Evolutionary conservation across 2,888 invertebrate genomes (phyloP), one percentile per base, ranked within the genome.

Genomic region (Mechanitis messenoides): DNA sequence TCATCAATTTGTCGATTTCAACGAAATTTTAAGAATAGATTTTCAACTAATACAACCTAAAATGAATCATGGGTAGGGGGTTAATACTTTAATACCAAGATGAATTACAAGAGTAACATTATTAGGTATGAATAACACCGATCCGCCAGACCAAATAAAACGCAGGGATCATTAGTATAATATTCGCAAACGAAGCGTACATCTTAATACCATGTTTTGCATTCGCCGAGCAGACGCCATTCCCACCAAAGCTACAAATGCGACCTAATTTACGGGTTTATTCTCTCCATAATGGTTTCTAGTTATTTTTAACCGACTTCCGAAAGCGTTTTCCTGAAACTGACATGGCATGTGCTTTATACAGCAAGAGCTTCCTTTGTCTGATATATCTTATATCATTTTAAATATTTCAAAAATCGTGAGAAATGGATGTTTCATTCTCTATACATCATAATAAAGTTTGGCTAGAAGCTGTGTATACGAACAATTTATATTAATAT

Each of bases 151-250:
- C 47, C 47, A 31, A 50, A 50, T 50, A 50, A 31, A 50, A 50
- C 50, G 33, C 55, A 47, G 42, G n/a, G 38, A 33, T 33, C 63
- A 63, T 66, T 63, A 55, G 65, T 61, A 63, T 61, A 66, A 61
- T 56, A 66, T 57, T 66, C 58, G 61, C 61, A 64, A 67, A 67
- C 57, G 59, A 63, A 62, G 62, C 60, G 62, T 55, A 57, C 62
- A 60, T 53, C 62, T 60, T 72, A 73, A 74, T 73, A 72, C 68
- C 70, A 67, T 71, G 70, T 66, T 76, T 74, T 71, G 69, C 74
- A 72, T 74, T 68, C 73, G 70, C 60, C 70, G 63, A 61, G 50
- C 67, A 64, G 72, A 68, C 72, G 74, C 72, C 71, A 69, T 56
- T 61, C 63, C 59, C 60, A 61, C 53, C 53, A 58, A 57, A 62